Base-by-base conservation (phyloP, 2,888 invertebrate species). In the Strigamia crassipes region DNA sequence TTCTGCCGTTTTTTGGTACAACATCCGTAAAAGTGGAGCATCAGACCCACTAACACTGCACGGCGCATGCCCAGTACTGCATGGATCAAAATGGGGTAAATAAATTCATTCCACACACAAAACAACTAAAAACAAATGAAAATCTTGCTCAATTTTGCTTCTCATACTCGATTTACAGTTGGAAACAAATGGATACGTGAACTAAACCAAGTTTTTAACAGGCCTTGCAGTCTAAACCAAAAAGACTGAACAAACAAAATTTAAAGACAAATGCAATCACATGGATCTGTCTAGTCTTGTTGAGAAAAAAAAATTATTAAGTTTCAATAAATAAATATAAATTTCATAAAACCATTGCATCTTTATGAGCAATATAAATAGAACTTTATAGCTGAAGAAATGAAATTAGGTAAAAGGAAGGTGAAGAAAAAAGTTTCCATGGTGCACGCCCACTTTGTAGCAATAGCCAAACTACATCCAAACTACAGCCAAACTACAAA, bases 181-280 rank as follows among this genome's bases (percentile, higher is more conserved):
- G 87, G 88, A 66, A 90, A 90, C 85, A 90, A 90, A 85, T 90
- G 90, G 90, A 88, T 90, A 82, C 89, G 90, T 82, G 88, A 89
- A 83, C 85, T 89, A 84, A 90, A 90, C 31, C 90, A 90, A 83
- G 88, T 89, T 83, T 88, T 84, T 15, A 85, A 83, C 13, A 85
- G 86, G 15, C 83, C 84, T 10, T 86, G 86, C 81, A 86, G 86
- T n/a, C 83, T 85, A 27, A 78, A 83, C 66, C 82, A 81, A 13
- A 82, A 83, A 34, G 84, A 84, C 23, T 84, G 80, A 81, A 6
- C 6, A 38, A 38, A 38, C 10, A 38, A 21, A 38, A 38, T 38
- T 38, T 6, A 38, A 1, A 27, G 27, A 27, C 27, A 27, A 27
- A 27, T 27, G 27, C 27, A 27, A 27, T 3, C 27, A 27, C 27